phyloP scores from a whole-genome alignment of 2,113 vertebrate genomes.

The Arvicanthis niloticus region DNA sequence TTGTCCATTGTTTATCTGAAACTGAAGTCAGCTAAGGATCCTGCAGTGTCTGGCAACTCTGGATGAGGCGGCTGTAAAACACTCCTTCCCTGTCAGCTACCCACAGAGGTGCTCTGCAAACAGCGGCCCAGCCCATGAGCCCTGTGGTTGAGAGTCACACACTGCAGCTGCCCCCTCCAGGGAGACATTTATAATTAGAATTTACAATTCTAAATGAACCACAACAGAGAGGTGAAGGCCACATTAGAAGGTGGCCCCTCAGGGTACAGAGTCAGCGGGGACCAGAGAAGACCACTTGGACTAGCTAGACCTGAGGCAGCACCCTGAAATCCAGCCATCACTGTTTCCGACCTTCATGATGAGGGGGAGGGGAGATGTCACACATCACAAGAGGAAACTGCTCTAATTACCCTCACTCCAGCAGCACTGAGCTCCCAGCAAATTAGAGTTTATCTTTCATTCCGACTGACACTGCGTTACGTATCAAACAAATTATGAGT shows the following conservation, averaged over 20 bases:
- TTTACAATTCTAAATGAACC: background rate
- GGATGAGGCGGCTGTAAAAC: background rate
- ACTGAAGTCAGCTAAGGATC: background rate
- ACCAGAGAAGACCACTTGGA: accelerated
- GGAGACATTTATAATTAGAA: background rate
- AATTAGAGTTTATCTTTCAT: slow-evolving; percentile 74
- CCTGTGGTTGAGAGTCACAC: background rate
- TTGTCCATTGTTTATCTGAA: background rate
- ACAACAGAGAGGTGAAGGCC: background rate
- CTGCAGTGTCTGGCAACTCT: background rate
- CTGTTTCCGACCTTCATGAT: background rate
- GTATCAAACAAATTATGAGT: slow-evolving; percentile 71
- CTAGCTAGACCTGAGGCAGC: background rate
- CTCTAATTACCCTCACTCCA: slow-evolving; percentile 71
- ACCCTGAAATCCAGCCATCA: background rate
- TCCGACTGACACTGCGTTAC: slow-evolving; percentile 36
- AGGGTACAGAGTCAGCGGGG: accelerated
- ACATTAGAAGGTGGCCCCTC: background rate
- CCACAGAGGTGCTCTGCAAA: background rate
- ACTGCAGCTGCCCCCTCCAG: accelerated
- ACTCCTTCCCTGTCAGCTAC: accelerated
- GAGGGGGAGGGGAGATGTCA: background rate
- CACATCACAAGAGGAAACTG: slow-evolving; percentile 67
- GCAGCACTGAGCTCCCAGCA: slow-evolving; percentile 70
- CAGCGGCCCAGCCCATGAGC: accelerated